Evolutionary conservation across 2,888 invertebrate species (phyloP).

Genomic region (Lordiphosa fenestrarum): DNA sequence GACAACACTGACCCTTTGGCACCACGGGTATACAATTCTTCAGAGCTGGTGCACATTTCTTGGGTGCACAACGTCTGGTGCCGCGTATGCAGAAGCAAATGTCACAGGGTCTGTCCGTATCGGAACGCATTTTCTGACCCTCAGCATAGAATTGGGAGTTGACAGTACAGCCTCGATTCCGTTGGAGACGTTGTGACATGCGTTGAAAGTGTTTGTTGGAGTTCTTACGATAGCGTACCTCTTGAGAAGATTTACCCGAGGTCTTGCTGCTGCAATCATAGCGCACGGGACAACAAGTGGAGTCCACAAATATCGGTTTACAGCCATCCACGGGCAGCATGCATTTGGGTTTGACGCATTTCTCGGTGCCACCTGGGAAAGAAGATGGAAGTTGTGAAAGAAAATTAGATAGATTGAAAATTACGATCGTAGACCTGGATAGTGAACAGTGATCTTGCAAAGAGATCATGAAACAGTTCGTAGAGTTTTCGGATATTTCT

Average conservation of each 20-base stretch:
- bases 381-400: not conserved
- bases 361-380: constrained; percentile 82
- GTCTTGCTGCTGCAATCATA: constrained; percentile 85
- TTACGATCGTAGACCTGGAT: no score
- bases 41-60: constrained; percentile 88
- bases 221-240: constrained; percentile 74
- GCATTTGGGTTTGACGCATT: constrained; percentile 91
- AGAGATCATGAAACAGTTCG: no score
- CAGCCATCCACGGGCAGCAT: constrained; percentile 86
- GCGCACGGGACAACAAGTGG: constrained; percentile 88
- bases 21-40: constrained; percentile 89
- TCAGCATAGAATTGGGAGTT: constrained; percentile 84
- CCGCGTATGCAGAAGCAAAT: constrained; percentile 91
- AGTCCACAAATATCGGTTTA: constrained; percentile 79
- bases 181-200: constrained; percentile 76
- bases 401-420: no score
- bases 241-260: constrained; percentile 76
- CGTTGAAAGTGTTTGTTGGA: constrained; percentile 78
- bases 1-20: constrained; percentile 90
- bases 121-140: constrained; percentile 85
- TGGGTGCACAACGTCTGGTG: constrained; percentile 86
- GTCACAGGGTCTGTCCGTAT: constrained; percentile 83
- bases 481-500: no score
- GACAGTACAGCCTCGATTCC: constrained; percentile 83
- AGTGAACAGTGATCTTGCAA: no score